These are phyloP conservation scores for Congeria kusceri DNA, from an alignment of 2,888 invertebrate species.

Conservation along the genomic window DNA sequence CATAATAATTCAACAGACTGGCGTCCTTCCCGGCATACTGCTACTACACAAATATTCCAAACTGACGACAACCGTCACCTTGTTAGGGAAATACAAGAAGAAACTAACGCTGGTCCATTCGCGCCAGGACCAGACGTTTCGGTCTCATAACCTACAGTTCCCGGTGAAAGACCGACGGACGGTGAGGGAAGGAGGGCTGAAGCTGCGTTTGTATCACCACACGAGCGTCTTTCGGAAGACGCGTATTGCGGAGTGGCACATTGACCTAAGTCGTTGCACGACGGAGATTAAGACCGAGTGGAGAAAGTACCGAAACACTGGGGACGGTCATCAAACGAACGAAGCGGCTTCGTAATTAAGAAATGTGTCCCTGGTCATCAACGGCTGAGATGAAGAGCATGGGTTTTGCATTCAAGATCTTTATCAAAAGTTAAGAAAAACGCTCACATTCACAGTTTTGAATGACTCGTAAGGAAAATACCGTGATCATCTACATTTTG, in stretches of 20 bases:
- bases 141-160: background rate
- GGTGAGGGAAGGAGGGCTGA: background rate
- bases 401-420: too few relatives aligned
- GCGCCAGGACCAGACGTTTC: background rate
- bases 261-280: background rate
- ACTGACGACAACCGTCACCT: background rate
- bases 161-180: background rate
- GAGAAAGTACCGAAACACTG: background rate
- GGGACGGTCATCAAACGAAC: background rate
- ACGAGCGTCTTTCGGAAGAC: background rate
- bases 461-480: too few relatives aligned
- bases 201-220: background rate
- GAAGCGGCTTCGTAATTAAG: too few relatives aligned
- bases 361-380: too few relatives aligned
- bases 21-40: background rate
- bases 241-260: background rate
- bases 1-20: background rate
- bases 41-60: background rate
- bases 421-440: too few relatives aligned
- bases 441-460: too few relatives aligned
- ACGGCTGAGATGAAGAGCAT: too few relatives aligned
- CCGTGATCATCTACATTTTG: too few relatives aligned
- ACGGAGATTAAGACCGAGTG: conserved; percentile 2
- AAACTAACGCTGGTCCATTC: conserved; percentile 2
- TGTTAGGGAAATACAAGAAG: background rate